phyloP scores from a whole-genome alignment of 2,888 invertebrate species.

The Nephrotoma guestfalica region DNA sequence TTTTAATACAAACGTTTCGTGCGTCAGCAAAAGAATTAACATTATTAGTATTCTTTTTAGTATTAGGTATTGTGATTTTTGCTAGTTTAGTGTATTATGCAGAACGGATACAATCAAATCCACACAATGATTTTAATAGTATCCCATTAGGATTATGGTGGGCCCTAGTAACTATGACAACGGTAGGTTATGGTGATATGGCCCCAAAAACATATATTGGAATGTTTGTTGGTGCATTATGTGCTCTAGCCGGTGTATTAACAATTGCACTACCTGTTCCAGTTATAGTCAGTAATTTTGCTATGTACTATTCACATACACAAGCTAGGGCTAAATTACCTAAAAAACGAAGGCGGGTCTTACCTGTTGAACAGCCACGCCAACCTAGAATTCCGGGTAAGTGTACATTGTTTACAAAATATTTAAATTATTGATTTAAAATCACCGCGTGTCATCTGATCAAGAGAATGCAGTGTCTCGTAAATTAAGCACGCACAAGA shows the following conservation, averaged over 20 bases:
- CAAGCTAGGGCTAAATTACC: constrained; percentile 98
- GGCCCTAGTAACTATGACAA: constrained; percentile 98
- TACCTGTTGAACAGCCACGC: constrained; percentile 87
- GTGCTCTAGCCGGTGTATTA: constrained; percentile 94
- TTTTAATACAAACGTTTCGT: constrained; percentile 93
- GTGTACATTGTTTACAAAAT: constrained; percentile 7
- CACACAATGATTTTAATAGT: constrained; percentile 94
- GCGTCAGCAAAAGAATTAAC: constrained; percentile 95
- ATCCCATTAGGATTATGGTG: constrained; percentile 97
- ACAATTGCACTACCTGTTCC: constrained; percentile 98
- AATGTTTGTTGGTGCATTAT: constrained; percentile 96
- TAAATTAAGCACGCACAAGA: no score
- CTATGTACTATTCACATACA: constrained; percentile 90
- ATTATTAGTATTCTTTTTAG: constrained; percentile 91
- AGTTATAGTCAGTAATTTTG: constrained; percentile 98
- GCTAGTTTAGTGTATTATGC: constrained; percentile 97
- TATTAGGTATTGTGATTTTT: constrained; percentile 95
- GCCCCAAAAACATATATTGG: constrained; percentile 96
- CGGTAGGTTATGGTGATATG: constrained; percentile 97
- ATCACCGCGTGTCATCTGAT: no score
- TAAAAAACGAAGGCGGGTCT: constrained; percentile 90
- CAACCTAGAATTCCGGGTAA: constrained; percentile 37
- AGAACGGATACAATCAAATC: constrained; percentile 88
- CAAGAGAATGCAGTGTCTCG: no score
- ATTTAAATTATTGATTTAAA: no score